phyloP scores from a whole-genome alignment of 2,113 vertebrate genomes.

The Poicephalus meyeri region DNA sequence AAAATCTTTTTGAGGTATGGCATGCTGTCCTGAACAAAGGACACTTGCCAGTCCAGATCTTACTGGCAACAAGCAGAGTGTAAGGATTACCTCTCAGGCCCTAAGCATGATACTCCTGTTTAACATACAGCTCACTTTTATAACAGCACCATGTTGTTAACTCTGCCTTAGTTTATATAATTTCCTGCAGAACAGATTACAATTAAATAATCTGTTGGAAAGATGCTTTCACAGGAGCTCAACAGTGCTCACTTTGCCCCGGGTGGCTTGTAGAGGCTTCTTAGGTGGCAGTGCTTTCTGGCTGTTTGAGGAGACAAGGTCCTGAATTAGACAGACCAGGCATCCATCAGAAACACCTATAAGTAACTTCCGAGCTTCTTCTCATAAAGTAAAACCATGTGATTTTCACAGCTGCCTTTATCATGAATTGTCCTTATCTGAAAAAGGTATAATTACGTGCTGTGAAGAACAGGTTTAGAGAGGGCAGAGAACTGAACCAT shows the following conservation, averaged over 20 bases:
- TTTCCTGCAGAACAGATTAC: neutral
- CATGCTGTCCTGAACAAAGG: neutral
- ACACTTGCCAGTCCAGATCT: neutral
- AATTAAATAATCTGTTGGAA: neutral
- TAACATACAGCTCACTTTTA: neutral
- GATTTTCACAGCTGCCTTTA: neutral
- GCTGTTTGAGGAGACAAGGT: neutral
- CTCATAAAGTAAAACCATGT: neutral
- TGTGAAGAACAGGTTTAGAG: neutral
- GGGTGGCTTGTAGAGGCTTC: rapidly evolving
- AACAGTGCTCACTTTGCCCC: neutral
- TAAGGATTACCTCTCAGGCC: neutral
- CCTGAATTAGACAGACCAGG: neutral
- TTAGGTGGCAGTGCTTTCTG: neutral
- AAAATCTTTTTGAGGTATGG: neutral
- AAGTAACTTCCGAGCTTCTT: neutral
- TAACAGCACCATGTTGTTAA: neutral
- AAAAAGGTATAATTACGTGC: neutral
- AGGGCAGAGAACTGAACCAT: neutral
- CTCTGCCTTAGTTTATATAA: neutral
- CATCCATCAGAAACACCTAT: neutral
- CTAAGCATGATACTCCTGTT: neutral
- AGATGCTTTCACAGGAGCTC: neutral
- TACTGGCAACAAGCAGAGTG: neutral
- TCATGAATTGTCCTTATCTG: neutral